A percentile compares a stretch with the other conserved stretches of the same genome.
phyloP scores from a whole-genome alignment of 2,797 vertebrate species.

The Spondyliosoma cantharus region DNA sequence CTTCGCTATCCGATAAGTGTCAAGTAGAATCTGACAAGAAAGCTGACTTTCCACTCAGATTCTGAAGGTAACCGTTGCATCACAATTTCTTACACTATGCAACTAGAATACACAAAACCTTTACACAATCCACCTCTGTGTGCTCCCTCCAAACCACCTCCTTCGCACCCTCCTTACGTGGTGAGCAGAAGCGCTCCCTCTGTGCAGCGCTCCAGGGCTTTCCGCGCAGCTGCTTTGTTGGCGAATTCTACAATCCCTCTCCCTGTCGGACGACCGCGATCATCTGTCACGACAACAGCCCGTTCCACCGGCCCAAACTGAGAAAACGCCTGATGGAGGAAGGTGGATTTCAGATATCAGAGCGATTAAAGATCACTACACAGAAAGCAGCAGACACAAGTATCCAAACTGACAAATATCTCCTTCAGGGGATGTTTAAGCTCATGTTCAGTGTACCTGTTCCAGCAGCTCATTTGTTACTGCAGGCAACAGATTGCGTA shows the following conservation, averaged over 20 bases:
- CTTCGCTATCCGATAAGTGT: background rate
- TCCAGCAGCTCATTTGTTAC: slow-evolving; percentile 98
- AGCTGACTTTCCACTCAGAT: background rate
- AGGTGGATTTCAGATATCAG: too few relatives aligned
- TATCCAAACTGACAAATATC: too few relatives aligned
- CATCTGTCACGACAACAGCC: slow-evolving; percentile 94
- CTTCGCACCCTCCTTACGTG: slow-evolving; percentile 85
- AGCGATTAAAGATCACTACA: too few relatives aligned
- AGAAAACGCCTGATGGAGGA: slow-evolving; percentile 85
- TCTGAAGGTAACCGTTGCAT: background rate
- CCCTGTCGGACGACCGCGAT: slow-evolving; percentile 93
- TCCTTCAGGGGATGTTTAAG: background rate
- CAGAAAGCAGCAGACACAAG: background rate
- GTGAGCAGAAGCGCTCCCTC: slow-evolving; percentile 96
- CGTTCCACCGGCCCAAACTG: slow-evolving; percentile 96
- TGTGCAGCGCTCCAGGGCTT: slow-evolving; percentile 94
- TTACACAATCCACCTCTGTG: too few relatives aligned
- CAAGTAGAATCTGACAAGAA: background rate
- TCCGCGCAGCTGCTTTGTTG: slow-evolving; percentile 93
- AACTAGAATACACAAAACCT: background rate
- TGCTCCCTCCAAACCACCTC: background rate
- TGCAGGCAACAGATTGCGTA: slow-evolving; percentile 93
- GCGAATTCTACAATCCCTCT: slow-evolving; percentile 96
- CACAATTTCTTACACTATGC: background rate
- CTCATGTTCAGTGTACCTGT: slow-evolving; percentile 74